Base-by-base conservation (phyloP, 1,140 invertebrate genomes). In the Cyclargus thomasi region DNA sequence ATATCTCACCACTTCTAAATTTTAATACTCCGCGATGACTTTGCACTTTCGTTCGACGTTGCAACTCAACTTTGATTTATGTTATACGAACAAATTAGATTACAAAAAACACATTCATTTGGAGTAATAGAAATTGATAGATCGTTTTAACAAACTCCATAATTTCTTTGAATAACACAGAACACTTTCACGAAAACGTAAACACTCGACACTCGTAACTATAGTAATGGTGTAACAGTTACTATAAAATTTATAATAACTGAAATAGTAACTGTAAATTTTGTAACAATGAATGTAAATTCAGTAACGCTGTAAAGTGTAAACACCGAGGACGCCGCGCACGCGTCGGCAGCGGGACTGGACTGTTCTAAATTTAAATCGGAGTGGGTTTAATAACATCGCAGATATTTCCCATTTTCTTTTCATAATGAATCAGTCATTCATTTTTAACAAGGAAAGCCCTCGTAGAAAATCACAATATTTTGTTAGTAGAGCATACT, bases 321-420 rank as follows among this genome's bases (percentile, higher is more conserved):
- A 47, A 64, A 29, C 57, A 72, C 73, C 68, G 29, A 63, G 62
- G 71, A 70, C 73, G 74, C 66, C 80, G 76, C 83, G 83, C 81
- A 74, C 78, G 79, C 85, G 82, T 77, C 73, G 74, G 75, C 73
- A 77, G 66, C 74, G 72, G 75, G 79, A 86, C 83, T 86, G 83
- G 78, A 82, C 53, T 20, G 80, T 79, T 86, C 87, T 90, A 88
- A 82, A 85, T 87, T 85, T 85, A 84, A 78, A 85, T 47, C 79
- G 75, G 79, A 83, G 80, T 85, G 85, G 79, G 73, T 82, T 82
- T 87, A 87, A 83, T 85, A 88, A 85, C 80, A 86, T 83, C 77
- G 77, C 79, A 76, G 84, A 81, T 80, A 86, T 86, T 90, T 85
- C 80, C 78, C 78, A 76, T 84, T 83, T 87, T 81, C 77, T 73